Conservation (phyloP, 2,113 vertebrate genomes). For the Pelodiscus sinensis region DNA sequence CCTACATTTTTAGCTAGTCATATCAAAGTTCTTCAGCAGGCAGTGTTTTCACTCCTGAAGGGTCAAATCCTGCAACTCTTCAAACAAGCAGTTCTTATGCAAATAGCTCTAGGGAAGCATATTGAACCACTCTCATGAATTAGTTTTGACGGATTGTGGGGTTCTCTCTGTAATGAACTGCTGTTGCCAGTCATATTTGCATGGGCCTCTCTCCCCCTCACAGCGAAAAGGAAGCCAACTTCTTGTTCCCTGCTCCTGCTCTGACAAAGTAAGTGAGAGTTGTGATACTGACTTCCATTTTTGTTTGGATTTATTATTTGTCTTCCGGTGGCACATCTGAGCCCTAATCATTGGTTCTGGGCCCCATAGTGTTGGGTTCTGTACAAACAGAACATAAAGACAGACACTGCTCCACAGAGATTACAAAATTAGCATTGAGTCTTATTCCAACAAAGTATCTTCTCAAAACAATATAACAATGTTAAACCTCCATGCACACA, state of each 20-base stretch:
- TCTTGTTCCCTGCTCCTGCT: background rate
- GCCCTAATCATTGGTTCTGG: background rate
- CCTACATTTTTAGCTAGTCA: background rate
- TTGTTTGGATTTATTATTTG: too few species aligned
- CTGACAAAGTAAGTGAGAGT: background rate
- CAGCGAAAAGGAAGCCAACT: background rate
- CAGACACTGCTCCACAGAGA: background rate
- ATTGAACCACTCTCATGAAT: background rate
- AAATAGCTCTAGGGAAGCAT: background rate
- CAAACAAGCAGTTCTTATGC: background rate
- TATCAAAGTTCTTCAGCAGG: background rate
- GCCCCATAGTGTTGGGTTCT: too few species aligned
- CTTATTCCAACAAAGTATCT: rapidly evolving
- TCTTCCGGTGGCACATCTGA: too few species aligned
- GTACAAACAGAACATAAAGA: background rate
- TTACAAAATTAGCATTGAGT: background rate
- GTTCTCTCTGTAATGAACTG: background rate
- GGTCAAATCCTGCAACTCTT: background rate
- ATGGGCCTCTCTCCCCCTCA: background rate
- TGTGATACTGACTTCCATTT: too few species aligned
- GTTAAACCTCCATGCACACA: background rate
- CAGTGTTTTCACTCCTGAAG: background rate
- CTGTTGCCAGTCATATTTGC: background rate
- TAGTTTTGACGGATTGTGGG: background rate
- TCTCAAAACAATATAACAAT: background rate